Percentiles rank a stretch among this genome's conserved stretches.
Conservation (phyloP, 2,888 invertebrate genomes). For the Baronia brevicornis region DNA sequence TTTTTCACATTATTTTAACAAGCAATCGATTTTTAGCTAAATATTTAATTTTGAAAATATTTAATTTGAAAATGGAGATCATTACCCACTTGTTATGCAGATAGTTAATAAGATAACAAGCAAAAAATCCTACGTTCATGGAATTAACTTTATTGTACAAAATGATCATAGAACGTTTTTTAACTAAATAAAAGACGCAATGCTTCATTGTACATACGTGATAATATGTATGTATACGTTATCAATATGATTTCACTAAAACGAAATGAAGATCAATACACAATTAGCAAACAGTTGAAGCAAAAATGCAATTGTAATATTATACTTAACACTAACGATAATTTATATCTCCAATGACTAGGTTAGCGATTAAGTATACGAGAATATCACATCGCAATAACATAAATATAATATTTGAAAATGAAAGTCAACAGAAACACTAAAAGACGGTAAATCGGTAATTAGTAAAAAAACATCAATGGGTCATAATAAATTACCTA, state of each 20-base stretch:
- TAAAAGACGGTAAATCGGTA: too few relatives aligned
- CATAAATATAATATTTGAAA: slow-evolving; percentile 11
- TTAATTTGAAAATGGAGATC: too few relatives aligned
- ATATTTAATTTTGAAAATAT: too few relatives aligned
- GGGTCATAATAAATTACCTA: too few relatives aligned
- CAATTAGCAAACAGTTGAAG: slow-evolving; percentile 24
- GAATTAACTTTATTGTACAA: slow-evolving; percentile 32
- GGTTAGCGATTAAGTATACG: slow-evolving; percentile 35
- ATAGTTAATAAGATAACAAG: too few relatives aligned
- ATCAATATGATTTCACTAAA: slow-evolving; percentile 10
- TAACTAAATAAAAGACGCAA: slow-evolving; percentile 43
- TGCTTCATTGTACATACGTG: slow-evolving; percentile 45
- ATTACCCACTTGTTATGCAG: too few relatives aligned
- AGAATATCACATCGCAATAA: slow-evolving; percentile 42
- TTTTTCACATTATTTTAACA: too few relatives aligned
- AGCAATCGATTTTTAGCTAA: too few relatives aligned
- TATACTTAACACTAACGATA: slow-evolving; percentile 37
- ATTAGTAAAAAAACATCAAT: too few relatives aligned
- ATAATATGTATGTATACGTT: slow-evolving; percentile 10
- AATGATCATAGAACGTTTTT: slow-evolving; percentile 47
- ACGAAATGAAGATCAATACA: slow-evolving; percentile 13
- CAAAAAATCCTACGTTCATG: too few relatives aligned
- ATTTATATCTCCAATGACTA: slow-evolving; percentile 41
- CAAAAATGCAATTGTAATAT: slow-evolving; percentile 44
- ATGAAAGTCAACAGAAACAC: too few relatives aligned